Conservation (phyloP, 2,113 vertebrate genomes). For the Sprattus sprattus region DNA sequence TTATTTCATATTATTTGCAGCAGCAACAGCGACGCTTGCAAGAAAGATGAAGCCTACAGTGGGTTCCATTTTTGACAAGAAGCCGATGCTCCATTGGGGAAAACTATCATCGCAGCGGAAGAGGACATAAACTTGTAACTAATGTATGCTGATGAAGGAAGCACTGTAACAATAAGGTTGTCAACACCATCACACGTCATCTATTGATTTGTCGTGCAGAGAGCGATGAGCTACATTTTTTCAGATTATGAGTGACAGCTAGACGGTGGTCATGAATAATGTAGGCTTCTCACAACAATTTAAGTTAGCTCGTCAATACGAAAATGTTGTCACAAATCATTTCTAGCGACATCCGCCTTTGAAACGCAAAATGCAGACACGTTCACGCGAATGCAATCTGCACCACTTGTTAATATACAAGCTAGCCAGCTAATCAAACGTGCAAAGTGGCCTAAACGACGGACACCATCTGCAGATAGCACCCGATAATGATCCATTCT, state of each 20-base stretch:
- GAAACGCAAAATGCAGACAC: slow-evolving; percentile 10
- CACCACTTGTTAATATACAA: background rate
- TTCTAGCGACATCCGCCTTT: background rate
- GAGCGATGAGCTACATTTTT: background rate
- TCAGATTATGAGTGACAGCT: background rate
- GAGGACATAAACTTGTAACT: background rate
- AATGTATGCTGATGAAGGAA: background rate
- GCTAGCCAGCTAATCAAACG: slow-evolving; percentile 16
- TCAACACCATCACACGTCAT: background rate
- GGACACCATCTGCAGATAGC: background rate
- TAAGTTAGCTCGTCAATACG: background rate
- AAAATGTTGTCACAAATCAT: background rate
- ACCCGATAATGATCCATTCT: background rate
- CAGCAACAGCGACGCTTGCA: background rate
- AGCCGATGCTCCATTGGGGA: too few relatives aligned
- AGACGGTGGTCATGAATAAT: background rate
- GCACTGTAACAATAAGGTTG: background rate
- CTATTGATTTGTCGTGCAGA: background rate
- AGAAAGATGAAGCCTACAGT: background rate
- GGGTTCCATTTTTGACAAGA: background rate
- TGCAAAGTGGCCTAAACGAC: slow-evolving; percentile 10
- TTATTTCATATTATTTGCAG: background rate
- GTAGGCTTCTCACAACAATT: background rate
- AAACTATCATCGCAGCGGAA: background rate
- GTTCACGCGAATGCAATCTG: background rate